A percentile compares a stretch with the other conserved stretches of the same genome.
These are phyloP conservation scores for Mus spretus DNA, from an alignment of 2,797 vertebrate species.

Conservation along the genomic window DNA sequence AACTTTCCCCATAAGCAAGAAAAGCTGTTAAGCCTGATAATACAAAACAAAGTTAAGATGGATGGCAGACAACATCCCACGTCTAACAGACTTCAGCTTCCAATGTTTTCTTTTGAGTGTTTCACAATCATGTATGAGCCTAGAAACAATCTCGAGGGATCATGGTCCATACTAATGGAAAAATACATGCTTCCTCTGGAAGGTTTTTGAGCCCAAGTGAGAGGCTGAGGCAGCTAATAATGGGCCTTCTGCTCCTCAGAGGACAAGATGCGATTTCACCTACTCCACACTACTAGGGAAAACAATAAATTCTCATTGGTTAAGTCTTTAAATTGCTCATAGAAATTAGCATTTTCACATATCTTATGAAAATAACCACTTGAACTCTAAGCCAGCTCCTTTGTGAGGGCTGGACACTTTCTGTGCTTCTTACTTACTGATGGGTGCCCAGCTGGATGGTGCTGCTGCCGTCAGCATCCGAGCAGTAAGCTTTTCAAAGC, in stretches of 20 bases:
- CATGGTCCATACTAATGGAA: not conserved
- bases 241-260: not conserved
- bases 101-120: conserved; percentile 23
- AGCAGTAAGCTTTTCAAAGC: not conserved
- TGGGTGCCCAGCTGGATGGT: not conserved
- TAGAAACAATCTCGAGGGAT: conserved; percentile 38
- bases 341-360: not conserved
- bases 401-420: not conserved
- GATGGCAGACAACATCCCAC: not conserved
- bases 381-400: not conserved
- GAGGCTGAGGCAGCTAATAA: not conserved
- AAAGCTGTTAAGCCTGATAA: not conserved
- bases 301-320: not conserved
- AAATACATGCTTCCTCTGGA: not conserved
- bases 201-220: not conserved
- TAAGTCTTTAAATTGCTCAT: not conserved
- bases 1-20: not conserved
- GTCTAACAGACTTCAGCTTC: conserved; percentile 1
- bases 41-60: not conserved
- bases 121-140: conserved; percentile 54
- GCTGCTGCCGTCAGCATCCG: not conserved
- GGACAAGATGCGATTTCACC: not conserved
- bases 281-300: not conserved
- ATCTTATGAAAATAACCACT: not conserved
- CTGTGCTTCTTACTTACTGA: not conserved